A percentile compares a stretch with the other conserved stretches of the same genome.
Conservation (phyloP, 2,888 invertebrate species). For the Eristalis tenax region DNA sequence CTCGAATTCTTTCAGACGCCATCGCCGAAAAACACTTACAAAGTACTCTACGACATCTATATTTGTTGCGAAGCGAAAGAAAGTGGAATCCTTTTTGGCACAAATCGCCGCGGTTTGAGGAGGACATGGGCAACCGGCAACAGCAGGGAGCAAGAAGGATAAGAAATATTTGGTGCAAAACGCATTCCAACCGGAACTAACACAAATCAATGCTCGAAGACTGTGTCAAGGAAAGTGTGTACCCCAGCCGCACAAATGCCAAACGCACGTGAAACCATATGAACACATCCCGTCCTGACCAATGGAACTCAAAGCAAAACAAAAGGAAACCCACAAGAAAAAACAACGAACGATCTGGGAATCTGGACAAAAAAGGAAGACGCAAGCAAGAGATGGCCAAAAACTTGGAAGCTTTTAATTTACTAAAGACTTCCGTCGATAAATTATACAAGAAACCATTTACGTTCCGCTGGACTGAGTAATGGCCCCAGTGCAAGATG, state of each 20-base stretch:
- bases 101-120: neutral
- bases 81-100: neutral
- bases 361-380: neutral
- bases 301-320: conserved; percentile 5
- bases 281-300: neutral
- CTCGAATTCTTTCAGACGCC: too few species aligned
- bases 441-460: conserved; percentile 71
- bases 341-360: neutral
- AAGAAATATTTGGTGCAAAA: conserved; percentile 31
- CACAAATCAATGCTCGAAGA: conserved; percentile 61
- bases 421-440: conserved; percentile 72
- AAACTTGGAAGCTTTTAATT: conserved; percentile 71
- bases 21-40: too few species aligned
- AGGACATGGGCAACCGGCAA: neutral
- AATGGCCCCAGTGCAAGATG: conserved; percentile 69
- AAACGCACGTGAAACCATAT: conserved; percentile 34
- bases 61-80: neutral
- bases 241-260: conserved; percentile 22
- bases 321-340: neutral
- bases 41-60: neutral
- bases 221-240: conserved; percentile 47
- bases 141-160: neutral
- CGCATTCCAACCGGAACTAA: conserved; percentile 65
- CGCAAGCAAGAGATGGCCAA: conserved; percentile 48
- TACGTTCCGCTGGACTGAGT: conserved; percentile 70